Conservation (phyloP, 2,888 invertebrate species). For the Aelia acuminata region DNA sequence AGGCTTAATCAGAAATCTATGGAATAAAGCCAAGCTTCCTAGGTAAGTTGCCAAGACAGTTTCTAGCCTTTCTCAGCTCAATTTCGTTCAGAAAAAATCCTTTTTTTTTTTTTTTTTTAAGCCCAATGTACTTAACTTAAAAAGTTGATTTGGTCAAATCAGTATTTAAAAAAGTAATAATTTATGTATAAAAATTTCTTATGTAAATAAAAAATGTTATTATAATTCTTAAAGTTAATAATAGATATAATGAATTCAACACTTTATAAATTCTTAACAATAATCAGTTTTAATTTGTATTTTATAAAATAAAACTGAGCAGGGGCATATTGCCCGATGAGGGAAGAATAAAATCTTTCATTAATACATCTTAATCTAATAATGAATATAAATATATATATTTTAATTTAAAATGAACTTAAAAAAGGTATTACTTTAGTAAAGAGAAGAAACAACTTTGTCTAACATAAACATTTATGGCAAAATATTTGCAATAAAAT, state of each 20-base stretch:
- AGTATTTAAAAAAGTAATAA: not conserved
- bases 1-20: constrained; percentile 53
- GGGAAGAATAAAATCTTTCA: too few relatives aligned
- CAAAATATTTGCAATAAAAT: not conserved
- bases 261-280: not conserved
- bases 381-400: too few relatives aligned
- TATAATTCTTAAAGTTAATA: not conserved
- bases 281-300: not conserved
- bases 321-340: too few relatives aligned
- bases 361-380: too few relatives aligned
- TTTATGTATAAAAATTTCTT: not conserved
- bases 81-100: not conserved
- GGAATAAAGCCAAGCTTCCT: constrained; percentile 47
- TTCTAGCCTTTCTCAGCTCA: constrained; percentile 10
- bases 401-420: not conserved
- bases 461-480: too few relatives aligned
- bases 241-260: not conserved
- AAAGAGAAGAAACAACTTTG: too few relatives aligned
- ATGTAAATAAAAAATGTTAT: not conserved
- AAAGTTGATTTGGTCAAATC: not conserved
- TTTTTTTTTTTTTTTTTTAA: not conserved
- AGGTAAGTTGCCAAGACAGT: constrained; percentile 46
- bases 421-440: too few relatives aligned
- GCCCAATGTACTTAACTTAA: not conserved
- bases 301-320: too few relatives aligned